Evolutionary conservation across 2,888 invertebrate genomes (phyloP).

Genomic region (Amphipyra tragopoginis): DNA sequence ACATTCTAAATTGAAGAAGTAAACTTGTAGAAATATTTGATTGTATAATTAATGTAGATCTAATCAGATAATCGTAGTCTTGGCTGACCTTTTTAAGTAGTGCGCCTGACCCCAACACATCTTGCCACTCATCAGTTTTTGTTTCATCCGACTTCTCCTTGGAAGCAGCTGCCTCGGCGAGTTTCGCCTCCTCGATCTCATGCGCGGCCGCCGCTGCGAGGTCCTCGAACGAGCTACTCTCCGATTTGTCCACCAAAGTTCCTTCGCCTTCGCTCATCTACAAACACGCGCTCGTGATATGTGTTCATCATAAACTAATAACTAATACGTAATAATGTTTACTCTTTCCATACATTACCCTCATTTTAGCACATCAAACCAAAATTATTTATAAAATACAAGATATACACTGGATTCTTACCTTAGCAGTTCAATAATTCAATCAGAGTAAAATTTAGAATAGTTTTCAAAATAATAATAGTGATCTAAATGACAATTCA

Average conservation of each 20-base stretch:
- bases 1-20: background rate
- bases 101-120: constrained; percentile 94
- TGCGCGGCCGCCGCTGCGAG: constrained; percentile 90
- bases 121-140: constrained; percentile 91
- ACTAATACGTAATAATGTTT: constrained; percentile 74
- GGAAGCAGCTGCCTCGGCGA: constrained; percentile 79
- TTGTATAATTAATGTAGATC: constrained; percentile 3
- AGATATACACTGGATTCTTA: constrained; percentile 48
- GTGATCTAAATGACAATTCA: constrained; percentile 75
- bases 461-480: constrained; percentile 58
- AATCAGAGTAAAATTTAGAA: constrained; percentile 46
- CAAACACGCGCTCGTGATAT: constrained; percentile 70
- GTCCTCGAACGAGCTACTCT: constrained; percentile 92
- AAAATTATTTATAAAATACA: constrained; percentile 10
- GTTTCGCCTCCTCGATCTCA: constrained; percentile 87
- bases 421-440: constrained; percentile 55
- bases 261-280: constrained; percentile 86
- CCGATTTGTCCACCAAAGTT: constrained; percentile 89
- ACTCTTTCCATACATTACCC: constrained; percentile 43
- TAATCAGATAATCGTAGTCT: constrained; percentile 10
- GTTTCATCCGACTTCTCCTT: constrained; percentile 73
- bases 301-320: constrained; percentile 66
- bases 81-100: constrained; percentile 89
- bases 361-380: constrained; percentile 10
- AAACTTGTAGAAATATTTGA: background rate